These are phyloP conservation scores for Alloplasta piceator DNA, from an alignment of 2,888 invertebrate genomes.

Conservation along the genomic window DNA sequence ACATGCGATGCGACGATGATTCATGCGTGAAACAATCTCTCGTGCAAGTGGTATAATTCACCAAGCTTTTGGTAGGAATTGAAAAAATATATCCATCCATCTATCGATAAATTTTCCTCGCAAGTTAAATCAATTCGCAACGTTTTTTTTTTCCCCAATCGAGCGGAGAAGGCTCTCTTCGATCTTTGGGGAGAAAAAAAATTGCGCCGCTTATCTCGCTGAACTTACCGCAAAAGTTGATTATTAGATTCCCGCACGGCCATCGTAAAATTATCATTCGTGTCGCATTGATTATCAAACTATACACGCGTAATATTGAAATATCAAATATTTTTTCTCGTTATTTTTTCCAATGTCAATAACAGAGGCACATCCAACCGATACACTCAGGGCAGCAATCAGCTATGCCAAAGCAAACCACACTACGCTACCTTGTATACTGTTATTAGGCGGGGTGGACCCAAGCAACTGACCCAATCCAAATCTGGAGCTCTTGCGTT, in stretches of 20 bases:
- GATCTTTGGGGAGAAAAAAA: neutral
- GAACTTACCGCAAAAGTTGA: slow-evolving; percentile 71
- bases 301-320: slow-evolving; percentile 47
- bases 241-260: slow-evolving; percentile 63
- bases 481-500: slow-evolving; percentile 96
- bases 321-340: neutral
- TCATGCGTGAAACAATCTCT: no score
- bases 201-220: slow-evolving; percentile 28
- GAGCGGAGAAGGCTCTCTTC: no score
- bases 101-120: no score
- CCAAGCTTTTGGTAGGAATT: no score
- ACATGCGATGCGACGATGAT: no score
- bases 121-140: no score
- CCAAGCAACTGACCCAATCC: slow-evolving; percentile 93
- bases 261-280: slow-evolving; percentile 54
- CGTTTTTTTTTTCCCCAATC: no score
- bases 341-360: neutral
- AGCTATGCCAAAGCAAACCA: slow-evolving; percentile 69
- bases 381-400: slow-evolving; percentile 67
- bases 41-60: no score
- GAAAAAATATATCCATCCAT: no score
- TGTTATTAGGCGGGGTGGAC: slow-evolving; percentile 85
- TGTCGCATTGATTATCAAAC: slow-evolving; percentile 33
- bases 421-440: slow-evolving; percentile 86
- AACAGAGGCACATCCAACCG: slow-evolving; percentile 67